phyloP scores from a whole-genome alignment of 2,888 invertebrate species.

The Didymodactylos carnosus region DNA sequence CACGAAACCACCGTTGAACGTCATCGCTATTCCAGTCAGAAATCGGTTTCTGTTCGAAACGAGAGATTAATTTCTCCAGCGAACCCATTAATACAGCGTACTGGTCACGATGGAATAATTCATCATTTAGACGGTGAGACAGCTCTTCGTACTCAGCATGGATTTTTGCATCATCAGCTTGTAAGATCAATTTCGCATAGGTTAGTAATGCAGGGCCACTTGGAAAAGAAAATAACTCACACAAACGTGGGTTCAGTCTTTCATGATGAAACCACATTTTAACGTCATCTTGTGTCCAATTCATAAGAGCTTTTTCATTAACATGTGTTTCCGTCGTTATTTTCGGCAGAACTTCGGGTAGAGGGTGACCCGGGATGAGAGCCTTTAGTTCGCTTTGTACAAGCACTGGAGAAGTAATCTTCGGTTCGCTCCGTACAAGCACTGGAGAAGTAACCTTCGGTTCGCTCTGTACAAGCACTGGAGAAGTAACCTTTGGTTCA shows the following conservation, averaged over 20 bases:
- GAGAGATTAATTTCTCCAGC: not conserved
- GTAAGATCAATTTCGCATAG: not conserved
- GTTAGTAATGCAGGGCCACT: not conserved
- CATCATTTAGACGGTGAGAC: not conserved
- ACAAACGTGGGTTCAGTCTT: not conserved
- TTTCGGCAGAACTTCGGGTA: too few species aligned
- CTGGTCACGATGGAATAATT: not conserved
- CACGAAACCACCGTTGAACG: not conserved
- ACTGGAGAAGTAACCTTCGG: too few species aligned
- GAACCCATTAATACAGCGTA: not conserved
- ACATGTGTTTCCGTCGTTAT: too few species aligned
- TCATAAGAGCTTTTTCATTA: too few species aligned
- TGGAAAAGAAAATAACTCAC: too few species aligned
- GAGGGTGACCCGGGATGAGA: too few species aligned
- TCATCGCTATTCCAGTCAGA: not conserved
- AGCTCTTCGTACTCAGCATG: not conserved
- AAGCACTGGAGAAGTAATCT: too few species aligned
- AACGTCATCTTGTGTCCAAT: not conserved
- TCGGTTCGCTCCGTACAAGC: too few species aligned
- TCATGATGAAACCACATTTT: not conserved
- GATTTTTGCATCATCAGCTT: not conserved
- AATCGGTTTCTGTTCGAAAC: accelerated
- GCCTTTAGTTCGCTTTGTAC: too few species aligned
- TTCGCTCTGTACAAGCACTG: too few species aligned
- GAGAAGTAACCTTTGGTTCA: too few species aligned